phyloP scores from a whole-genome alignment of 2,888 invertebrate species.

The Caenorhabditis sulstoni region DNA sequence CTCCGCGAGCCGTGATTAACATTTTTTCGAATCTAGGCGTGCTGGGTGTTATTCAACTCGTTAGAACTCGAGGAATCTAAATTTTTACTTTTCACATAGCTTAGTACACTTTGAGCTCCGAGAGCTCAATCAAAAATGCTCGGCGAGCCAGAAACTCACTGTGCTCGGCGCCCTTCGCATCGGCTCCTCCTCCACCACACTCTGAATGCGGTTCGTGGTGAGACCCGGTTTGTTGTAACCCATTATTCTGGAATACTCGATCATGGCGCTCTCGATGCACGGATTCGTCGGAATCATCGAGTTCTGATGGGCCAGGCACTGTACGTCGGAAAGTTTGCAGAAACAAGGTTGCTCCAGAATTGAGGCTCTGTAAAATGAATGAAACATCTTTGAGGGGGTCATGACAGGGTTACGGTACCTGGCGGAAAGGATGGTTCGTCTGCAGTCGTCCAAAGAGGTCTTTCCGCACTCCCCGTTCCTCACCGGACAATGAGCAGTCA shows the following conservation, averaged over 20 bases:
- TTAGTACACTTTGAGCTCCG: too few relatives aligned
- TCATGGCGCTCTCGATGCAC: slow-evolving; percentile 74
- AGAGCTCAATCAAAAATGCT: too few relatives aligned
- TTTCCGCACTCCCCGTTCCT: slow-evolving; percentile 59
- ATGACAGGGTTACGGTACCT: too few relatives aligned
- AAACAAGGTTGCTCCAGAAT: slow-evolving; percentile 76
- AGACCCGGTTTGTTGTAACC: slow-evolving; percentile 58
- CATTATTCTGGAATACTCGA: slow-evolving; percentile 64
- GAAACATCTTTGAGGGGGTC: too few relatives aligned
- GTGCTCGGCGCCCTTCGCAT: slow-evolving; percentile 36
- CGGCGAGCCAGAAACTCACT: too few relatives aligned
- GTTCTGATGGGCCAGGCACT: slow-evolving; percentile 69
- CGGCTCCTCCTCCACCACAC: slow-evolving; percentile 22
- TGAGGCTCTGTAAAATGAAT: too few relatives aligned
- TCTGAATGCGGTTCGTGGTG: slow-evolving; percentile 41
- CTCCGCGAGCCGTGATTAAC: background rate
- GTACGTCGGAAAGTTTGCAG: slow-evolving; percentile 70
- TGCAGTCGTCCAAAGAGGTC: slow-evolving; percentile 58
- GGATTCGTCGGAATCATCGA: slow-evolving; percentile 77
- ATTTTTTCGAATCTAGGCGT: background rate
- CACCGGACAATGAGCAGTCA: slow-evolving; percentile 58
- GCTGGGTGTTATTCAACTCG: background rate
- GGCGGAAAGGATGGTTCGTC: slow-evolving; percentile 58
- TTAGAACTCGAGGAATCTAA: background rate
- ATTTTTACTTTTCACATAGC: too few relatives aligned